phyloP scores from a whole-genome alignment of 2,888 invertebrate genomes.

The Phragmatobia fuliginosa region DNA sequence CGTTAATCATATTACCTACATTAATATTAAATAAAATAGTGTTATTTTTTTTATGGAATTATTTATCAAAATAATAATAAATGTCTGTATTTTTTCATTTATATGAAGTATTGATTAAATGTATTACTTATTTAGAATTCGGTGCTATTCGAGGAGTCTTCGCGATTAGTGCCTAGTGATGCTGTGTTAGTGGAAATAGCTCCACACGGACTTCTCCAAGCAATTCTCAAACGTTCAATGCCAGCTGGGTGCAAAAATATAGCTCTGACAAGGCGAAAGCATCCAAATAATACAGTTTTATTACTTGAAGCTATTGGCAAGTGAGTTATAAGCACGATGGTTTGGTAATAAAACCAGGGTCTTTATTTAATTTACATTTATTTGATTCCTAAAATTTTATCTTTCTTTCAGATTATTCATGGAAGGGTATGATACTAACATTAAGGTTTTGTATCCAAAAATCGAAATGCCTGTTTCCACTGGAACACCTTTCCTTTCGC shows the following conservation, averaged over 20 bases:
- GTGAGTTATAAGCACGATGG: constrained; percentile 65
- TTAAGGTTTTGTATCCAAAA: constrained; percentile 90
- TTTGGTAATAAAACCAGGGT: too few relatives aligned
- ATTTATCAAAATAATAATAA: too few relatives aligned
- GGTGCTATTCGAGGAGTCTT: constrained; percentile 93
- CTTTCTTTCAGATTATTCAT: constrained; percentile 89
- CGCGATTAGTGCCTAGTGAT: constrained; percentile 90
- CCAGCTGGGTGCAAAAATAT: constrained; percentile 88
- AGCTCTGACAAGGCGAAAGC: constrained; percentile 90
- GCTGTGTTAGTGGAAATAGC: constrained; percentile 95
- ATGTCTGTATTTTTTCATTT: too few relatives aligned
- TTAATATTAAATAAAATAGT: too few relatives aligned
- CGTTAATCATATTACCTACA: too few relatives aligned
- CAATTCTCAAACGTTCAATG: constrained; percentile 92
- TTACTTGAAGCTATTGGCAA: constrained; percentile 88
- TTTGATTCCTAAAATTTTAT: neutral
- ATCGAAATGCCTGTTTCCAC: constrained; percentile 92
- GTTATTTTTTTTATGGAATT: too few relatives aligned
- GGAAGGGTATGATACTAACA: constrained; percentile 89
- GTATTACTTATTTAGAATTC: constrained; percentile 75
- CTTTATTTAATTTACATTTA: too few relatives aligned
- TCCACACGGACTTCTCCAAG: constrained; percentile 95
- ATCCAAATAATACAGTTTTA: constrained; percentile 86
- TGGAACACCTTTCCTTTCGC: constrained; percentile 93
- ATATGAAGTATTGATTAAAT: neutral